Evolutionary conservation across 2,888 invertebrate genomes (phyloP).

Genomic region (Notodonta ziczac): DNA sequence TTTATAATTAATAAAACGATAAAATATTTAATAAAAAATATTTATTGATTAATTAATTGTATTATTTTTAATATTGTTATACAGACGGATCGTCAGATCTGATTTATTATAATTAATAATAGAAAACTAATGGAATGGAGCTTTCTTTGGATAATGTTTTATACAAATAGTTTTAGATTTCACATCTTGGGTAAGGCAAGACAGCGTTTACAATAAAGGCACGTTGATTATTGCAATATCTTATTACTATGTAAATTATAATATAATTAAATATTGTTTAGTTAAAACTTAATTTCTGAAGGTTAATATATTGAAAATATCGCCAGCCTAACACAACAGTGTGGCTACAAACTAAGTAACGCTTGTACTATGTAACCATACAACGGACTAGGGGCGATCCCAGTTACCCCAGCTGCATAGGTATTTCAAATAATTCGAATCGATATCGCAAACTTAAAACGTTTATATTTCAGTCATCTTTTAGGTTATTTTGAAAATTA

Average conservation of each 20-base stretch:
- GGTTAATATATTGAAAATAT: neutral
- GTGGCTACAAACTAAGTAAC: too few species aligned
- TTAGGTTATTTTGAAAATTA: too few species aligned
- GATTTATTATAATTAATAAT: slow-evolving; percentile 18
- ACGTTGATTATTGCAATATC: slow-evolving; percentile 54
- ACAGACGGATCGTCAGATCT: slow-evolving; percentile 39
- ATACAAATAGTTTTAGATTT: slow-evolving; percentile 35
- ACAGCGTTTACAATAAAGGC: slow-evolving; percentile 62
- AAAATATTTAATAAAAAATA: slow-evolving; percentile 39
- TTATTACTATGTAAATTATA: slow-evolving; percentile 25
- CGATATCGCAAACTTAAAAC: too few species aligned
- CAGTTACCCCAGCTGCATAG: too few species aligned
- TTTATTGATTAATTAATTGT: slow-evolving; percentile 50
- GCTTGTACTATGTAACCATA: too few species aligned
- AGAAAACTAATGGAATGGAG: slow-evolving; percentile 33
- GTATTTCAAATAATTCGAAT: too few species aligned
- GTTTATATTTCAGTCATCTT: too few species aligned
- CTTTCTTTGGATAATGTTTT: slow-evolving; percentile 45
- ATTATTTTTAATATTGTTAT: slow-evolving; percentile 34
- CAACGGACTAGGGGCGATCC: too few species aligned
- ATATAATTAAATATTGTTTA: neutral
- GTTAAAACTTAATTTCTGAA: neutral
- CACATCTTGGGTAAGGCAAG: slow-evolving; percentile 64
- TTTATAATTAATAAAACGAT: slow-evolving; percentile 11
- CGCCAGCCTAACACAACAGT: neutral